Conservation (phyloP, 2,888 invertebrate genomes). For the Cinara cedri region DNA sequence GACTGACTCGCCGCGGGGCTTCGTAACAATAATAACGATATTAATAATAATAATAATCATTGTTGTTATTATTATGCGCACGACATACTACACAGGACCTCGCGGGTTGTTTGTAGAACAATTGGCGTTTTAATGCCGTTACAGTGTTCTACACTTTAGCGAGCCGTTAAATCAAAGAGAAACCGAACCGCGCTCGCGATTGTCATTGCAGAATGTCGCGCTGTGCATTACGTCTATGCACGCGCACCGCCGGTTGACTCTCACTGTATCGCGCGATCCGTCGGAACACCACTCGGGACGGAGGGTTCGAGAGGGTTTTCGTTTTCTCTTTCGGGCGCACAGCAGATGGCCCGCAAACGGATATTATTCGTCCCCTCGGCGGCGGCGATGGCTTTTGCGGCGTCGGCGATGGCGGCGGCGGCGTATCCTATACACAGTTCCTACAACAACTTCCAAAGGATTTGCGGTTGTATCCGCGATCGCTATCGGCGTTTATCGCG, state of each 20-base stretch:
- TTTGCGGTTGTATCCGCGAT: slow-evolving; percentile 32
- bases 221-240: neutral
- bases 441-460: slow-evolving; percentile 15
- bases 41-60: too few species aligned
- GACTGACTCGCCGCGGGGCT: too few species aligned
- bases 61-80: too few species aligned
- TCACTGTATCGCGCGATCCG: neutral
- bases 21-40: too few species aligned
- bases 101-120: too few species aligned
- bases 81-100: too few species aligned
- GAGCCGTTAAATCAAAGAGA: slow-evolving; percentile 26
- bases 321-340: slow-evolving; percentile 8
- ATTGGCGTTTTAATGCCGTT: neutral
- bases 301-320: slow-evolving; percentile 20
- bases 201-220: slow-evolving; percentile 18
- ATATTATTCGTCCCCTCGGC: slow-evolving; percentile 1
- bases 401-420: too few species aligned
- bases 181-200: slow-evolving; percentile 1
- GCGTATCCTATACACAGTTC: neutral
- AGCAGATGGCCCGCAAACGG: slow-evolving; percentile 39
- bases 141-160: neutral
- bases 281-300: neutral
- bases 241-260: slow-evolving; percentile 16
- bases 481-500: slow-evolving; percentile 16
- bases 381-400: neutral